Percentiles rank a stretch among this genome's conserved stretches.
These are phyloP conservation scores for Momotus momota DNA, from an alignment of 2,797 vertebrate genomes.

Conservation along the genomic window DNA sequence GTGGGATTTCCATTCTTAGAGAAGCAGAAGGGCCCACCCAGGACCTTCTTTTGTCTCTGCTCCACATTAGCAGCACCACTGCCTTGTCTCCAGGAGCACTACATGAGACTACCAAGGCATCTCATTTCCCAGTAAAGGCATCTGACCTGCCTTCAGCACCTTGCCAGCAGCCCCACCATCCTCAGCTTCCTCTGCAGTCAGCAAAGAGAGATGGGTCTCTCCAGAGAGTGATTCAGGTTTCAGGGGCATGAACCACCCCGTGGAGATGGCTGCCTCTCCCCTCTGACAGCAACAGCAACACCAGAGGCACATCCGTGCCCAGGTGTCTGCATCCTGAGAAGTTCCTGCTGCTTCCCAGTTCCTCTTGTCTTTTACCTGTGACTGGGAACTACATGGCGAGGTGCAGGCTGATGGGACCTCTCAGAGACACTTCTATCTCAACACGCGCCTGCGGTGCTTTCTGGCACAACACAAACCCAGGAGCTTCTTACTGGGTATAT, in stretches of 20 bases:
- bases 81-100: neutral
- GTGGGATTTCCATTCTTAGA: neutral
- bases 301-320: neutral
- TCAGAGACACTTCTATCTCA: neutral
- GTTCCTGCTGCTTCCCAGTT: neutral
- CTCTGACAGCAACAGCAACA: neutral
- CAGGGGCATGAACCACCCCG: neutral
- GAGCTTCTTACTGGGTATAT: slow-evolving; percentile 85
- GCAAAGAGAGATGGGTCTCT: neutral
- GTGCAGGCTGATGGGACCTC: neutral
- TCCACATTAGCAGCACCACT: neutral
- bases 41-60: neutral
- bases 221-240: neutral
- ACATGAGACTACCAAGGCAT: neutral
- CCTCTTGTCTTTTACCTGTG: neutral
- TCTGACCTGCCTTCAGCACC: neutral
- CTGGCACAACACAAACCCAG: neutral
- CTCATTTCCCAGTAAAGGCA: neutral
- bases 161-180: neutral
- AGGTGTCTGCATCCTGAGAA: neutral
- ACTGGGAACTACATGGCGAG: neutral
- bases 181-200: neutral
- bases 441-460: accelerated
- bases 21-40: neutral
- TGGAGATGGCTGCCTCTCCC: neutral